phyloP scores from a whole-genome alignment of 2,888 invertebrate genomes.

The Sesia bembeciformis region DNA sequence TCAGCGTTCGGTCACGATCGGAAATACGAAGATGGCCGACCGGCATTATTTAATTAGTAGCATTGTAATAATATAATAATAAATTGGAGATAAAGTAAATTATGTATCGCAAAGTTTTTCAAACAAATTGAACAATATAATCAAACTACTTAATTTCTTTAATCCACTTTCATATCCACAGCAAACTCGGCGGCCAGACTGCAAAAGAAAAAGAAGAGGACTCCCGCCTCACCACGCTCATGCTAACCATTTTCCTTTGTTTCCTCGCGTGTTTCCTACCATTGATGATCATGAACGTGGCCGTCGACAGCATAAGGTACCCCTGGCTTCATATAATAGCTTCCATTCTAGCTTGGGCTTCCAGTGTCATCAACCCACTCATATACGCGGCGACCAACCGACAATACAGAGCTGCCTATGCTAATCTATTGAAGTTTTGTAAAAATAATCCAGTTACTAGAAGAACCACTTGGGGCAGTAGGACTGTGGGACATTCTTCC shows the following conservation, averaged over 20 bases:
- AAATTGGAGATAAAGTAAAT: too few relatives aligned
- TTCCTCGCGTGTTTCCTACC: slow-evolving; percentile 91
- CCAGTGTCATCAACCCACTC: slow-evolving; percentile 91
- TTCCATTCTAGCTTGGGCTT: slow-evolving; percentile 91
- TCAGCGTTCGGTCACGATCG: too few relatives aligned
- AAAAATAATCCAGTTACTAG: slow-evolving; percentile 46
- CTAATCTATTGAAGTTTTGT: slow-evolving; percentile 65
- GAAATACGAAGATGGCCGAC: too few relatives aligned
- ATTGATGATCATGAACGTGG: slow-evolving; percentile 90
- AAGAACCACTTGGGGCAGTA: slow-evolving; percentile 60
- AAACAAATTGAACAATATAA: too few relatives aligned
- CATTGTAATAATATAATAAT: too few relatives aligned
- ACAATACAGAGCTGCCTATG: slow-evolving; percentile 81
- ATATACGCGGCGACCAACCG: slow-evolving; percentile 93
- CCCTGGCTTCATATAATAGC: slow-evolving; percentile 88
- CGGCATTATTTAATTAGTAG: too few relatives aligned
- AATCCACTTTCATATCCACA: slow-evolving; percentile 23
- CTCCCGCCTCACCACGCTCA: slow-evolving; percentile 86
- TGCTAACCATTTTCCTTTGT: slow-evolving; percentile 90
- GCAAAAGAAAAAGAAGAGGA: slow-evolving; percentile 79
- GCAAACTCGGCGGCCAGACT: slow-evolving; percentile 63
- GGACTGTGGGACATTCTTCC: slow-evolving; percentile 61
- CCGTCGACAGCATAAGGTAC: slow-evolving; percentile 82
- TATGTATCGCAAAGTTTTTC: too few relatives aligned
- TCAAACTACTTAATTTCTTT: too few relatives aligned